Percentiles rank a stretch among this genome's conserved stretches.
Conservation (phyloP, 2,888 invertebrate genomes). For the Therioaphis trifolii region DNA sequence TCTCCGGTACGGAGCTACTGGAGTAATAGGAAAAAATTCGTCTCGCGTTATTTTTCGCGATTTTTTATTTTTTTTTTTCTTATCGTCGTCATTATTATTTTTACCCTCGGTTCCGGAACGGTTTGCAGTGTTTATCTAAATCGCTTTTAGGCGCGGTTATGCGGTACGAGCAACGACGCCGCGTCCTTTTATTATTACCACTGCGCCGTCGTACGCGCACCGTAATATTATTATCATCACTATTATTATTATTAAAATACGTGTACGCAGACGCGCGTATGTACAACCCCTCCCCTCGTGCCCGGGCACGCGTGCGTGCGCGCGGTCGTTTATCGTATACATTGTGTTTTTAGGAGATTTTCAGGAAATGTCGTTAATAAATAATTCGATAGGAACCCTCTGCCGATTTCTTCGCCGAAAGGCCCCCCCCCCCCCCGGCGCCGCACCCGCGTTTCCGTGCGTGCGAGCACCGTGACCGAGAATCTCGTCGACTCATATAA, state of each 20-base stretch:
- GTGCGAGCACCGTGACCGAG: not conserved
- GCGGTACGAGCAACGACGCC: not conserved
- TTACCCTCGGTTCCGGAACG: not conserved
- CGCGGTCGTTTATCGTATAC: constrained; percentile 34
- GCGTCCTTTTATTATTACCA: constrained; percentile 46
- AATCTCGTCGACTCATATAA: not conserved
- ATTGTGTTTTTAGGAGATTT: constrained; percentile 44
- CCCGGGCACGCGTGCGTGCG: too few relatives aligned
- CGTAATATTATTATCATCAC: too few relatives aligned
- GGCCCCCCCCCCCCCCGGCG: not conserved
- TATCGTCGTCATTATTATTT: not conserved
- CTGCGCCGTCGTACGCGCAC: too few relatives aligned
- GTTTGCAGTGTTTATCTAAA: constrained; percentile 35
- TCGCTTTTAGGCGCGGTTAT: constrained; percentile 27
- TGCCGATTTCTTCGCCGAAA: not conserved
- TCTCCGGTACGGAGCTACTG: not conserved
- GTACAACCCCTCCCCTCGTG: not conserved
- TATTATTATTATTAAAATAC: too few relatives aligned
- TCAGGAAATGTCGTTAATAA: constrained; percentile 43
- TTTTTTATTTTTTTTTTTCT: not conserved
- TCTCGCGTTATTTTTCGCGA: too few relatives aligned
- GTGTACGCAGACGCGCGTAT: too few relatives aligned
- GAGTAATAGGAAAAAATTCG: not conserved
- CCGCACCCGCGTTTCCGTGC: not conserved
- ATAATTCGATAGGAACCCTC: constrained; percentile 36